Percentiles rank a stretch among this genome's conserved stretches.
phyloP scores from a whole-genome alignment of 2,888 invertebrate species.

The Creontiades dilutus region DNA sequence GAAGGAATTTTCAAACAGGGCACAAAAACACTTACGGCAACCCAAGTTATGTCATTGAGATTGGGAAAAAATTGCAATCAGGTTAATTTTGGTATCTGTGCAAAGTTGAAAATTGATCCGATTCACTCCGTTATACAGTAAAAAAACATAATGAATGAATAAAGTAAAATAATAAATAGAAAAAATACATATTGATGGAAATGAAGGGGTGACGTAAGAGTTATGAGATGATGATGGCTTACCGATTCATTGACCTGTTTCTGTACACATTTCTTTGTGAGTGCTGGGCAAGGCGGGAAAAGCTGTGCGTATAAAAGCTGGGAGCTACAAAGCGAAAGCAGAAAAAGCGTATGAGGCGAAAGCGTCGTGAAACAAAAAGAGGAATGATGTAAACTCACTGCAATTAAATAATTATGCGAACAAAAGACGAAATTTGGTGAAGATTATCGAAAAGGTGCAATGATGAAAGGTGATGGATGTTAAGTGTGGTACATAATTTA shows the following conservation, averaged over 20 bases:
- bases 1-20: no score
- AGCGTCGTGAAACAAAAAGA: slow-evolving; percentile 57
- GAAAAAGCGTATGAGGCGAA: slow-evolving; percentile 55
- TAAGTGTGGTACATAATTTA: neutral
- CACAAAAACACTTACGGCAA: no score
- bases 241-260: slow-evolving; percentile 73
- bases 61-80: no score
- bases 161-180: no score
- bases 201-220: neutral
- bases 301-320: slow-evolving; percentile 74
- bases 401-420: slow-evolving; percentile 4
- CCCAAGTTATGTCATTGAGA: no score
- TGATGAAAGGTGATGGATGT: slow-evolving; percentile 14
- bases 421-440: neutral
- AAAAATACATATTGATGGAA: no score
- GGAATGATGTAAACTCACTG: slow-evolving; percentile 27
- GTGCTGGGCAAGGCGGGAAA: slow-evolving; percentile 72
- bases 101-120: no score
- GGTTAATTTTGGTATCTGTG: no score
- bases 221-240: slow-evolving; percentile 55
- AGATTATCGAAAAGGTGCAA: neutral
- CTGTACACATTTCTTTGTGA: slow-evolving; percentile 72
- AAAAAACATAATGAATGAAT: no score
- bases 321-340: slow-evolving; percentile 72
- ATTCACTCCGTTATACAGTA: no score